Evolutionary conservation across 2,888 invertebrate genomes (phyloP).

Genomic region (Scelioninae gen. 1): DNA sequence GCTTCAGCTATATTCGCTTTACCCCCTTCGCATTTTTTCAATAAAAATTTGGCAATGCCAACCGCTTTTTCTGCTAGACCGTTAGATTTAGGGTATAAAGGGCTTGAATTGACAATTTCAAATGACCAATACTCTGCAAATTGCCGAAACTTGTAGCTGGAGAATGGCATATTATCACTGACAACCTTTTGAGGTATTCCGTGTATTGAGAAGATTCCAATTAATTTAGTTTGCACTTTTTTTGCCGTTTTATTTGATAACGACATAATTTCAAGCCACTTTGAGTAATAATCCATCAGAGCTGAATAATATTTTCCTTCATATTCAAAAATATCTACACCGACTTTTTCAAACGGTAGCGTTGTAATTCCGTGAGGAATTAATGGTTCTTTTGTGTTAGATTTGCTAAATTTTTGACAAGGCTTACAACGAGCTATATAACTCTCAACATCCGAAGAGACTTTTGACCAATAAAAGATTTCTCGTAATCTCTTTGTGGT

Average conservation of each 20-base stretch:
- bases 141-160: background rate
- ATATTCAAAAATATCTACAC: conserved; percentile 29
- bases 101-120: conserved; percentile 39
- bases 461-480: conserved; percentile 44
- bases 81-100: conserved; percentile 33
- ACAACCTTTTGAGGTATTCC: conserved; percentile 9
- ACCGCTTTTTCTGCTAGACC: conserved; percentile 57
- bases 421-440: conserved; percentile 18
- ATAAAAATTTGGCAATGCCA: conserved; percentile 50
- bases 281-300: conserved; percentile 44
- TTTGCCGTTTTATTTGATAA: conserved; percentile 6
- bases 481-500: conserved; percentile 43
- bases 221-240: background rate
- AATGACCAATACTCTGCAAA: conserved; percentile 33
- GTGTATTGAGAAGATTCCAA: conserved; percentile 6
- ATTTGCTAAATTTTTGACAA: background rate
- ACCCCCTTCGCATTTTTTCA: conserved; percentile 7
- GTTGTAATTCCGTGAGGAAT: conserved; percentile 28
- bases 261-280: conserved; percentile 10
- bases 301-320: conserved; percentile 26
- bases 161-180: conserved; percentile 19
- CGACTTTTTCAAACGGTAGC: conserved; percentile 29
- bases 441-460: conserved; percentile 14
- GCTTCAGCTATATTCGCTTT: background rate
- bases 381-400: conserved; percentile 36